Conservation (phyloP, 2,888 invertebrate genomes). For the Mactromeris polynyma region DNA sequence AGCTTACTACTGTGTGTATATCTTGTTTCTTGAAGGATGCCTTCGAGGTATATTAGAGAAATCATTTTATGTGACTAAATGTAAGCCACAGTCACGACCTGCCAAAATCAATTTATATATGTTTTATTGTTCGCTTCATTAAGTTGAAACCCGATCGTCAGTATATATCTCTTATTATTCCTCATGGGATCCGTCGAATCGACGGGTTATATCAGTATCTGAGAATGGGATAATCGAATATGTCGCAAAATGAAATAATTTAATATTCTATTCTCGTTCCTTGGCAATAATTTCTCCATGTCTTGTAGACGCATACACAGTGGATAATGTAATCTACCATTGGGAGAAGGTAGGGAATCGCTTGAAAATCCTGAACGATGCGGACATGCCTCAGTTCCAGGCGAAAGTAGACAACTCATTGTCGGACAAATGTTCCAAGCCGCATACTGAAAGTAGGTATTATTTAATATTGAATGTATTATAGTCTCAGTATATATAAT, state of each 20-base stretch:
- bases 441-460: too few species aligned
- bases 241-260: slow-evolving; percentile 5
- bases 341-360: slow-evolving; percentile 96
- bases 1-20: not conserved
- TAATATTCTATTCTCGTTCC: not conserved
- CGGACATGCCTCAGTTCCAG: slow-evolving; percentile 95
- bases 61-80: not conserved
- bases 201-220: not conserved
- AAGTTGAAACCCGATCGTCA: not conserved
- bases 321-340: slow-evolving; percentile 95
- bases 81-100: not conserved
- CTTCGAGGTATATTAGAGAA: not conserved
- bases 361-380: slow-evolving; percentile 90
- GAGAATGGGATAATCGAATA: not conserved
- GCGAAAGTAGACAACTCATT: slow-evolving; percentile 88
- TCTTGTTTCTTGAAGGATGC: not conserved
- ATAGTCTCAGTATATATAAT: too few species aligned
- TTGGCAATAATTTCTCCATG: not conserved
- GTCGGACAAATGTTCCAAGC: too few species aligned
- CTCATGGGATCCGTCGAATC: not conserved
- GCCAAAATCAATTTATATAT: not conserved
- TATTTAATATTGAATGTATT: too few species aligned
- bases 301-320: slow-evolving; percentile 94
- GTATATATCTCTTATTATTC: not conserved
- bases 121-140: not conserved